Base-by-base conservation (phyloP, 2,113 vertebrate species). In the Menura novaehollandiae region DNA sequence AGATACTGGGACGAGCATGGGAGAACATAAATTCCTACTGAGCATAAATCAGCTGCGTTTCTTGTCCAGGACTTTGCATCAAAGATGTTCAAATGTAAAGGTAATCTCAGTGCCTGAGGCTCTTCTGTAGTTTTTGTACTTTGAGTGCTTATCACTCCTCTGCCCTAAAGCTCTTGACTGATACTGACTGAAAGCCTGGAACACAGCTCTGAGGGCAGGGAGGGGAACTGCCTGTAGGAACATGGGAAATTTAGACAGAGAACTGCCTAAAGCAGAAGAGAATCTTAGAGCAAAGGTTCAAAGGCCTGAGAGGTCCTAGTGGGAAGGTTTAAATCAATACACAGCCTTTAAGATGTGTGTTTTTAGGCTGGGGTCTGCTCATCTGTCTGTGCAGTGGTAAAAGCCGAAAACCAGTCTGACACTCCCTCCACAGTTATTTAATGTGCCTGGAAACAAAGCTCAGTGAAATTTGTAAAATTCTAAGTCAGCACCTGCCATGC, bases 261-360 rank as follows among this genome's bases (percentile, higher is more conserved):
- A 79, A 18, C 20, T 58, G 46, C 76, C 76, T 24, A 1, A 6
- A 78, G 78, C 71, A 74, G 18, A 21, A 71, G 10, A 73, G 28
- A 24, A 5, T 21, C 55, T 20, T 11, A 47, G 37, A 59, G 68
- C 35, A 39, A 6, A 76, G 30, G 3, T 56, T 51, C 72, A 52
- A 7, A 73, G 52, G 37, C 60, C 21, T 12, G 6, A n/a, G 51
- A 47, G 53, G 43, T 6, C 1, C 19, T 8, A 11, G 47, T 19
- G n/a, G 41, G 59, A 62, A 13, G 32, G 41, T 43, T 68, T 43
- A 4, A 12, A 44, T 60, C 3, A 0, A 14, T 60, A 13, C 8
- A 6, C 9, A 0, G 46, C 32, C 16, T 16, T 13, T 3, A 3
- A 44, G 32, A 2, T 21, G 13, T 0, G 5, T 46, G 21, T 13